Evolutionary conservation across 1,140 invertebrate species (phyloP), one percentile per base, ranked within the genome.

Genomic region (Bombus soroeensis): DNA sequence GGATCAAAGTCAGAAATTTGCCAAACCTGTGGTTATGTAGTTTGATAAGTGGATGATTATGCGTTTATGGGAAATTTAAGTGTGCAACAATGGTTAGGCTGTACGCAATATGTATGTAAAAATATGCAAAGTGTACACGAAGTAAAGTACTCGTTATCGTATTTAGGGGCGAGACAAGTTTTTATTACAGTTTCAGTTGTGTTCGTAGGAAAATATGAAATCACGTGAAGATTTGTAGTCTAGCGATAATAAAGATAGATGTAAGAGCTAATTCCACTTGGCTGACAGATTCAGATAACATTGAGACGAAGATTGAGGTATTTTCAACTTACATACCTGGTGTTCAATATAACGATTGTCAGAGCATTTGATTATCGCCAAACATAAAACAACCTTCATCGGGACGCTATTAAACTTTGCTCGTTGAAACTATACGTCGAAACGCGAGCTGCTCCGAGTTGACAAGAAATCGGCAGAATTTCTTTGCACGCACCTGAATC

Each of bases 401-500:
- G 59, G 28, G 12, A n/a, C 28, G 12, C 28, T n/a, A 62, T 62
- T n/a, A 62, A 28, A 62, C 59, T 62, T 41, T 37, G 34, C 22
- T 41, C 10, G n/a, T 39, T 77, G 25, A 41, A 68, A 62, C 32
- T 68, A 32, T 9, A n/a, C 12, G 18, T 28, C 15, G 28, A 32
- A 28, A 37, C 10, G 2, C 9, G 32, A 43, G 4, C 34, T 32
- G 10, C 28, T n/a, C 28, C 32, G 41, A 41, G 22, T 53, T 22
- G n/a, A n/a, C 5, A 59, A 74, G 34, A 53, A 66, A 76, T 83
- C 41, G 43, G 18, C 73, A 25, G n/a, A 64, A 85, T 47, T 82
- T 86, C 70, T 77, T 86, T 71, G 41, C 66, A 41, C 37, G 66
- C 74, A 47, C 28, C 13, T 32, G 88, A 72, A 53, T 70, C 68